Base-by-base conservation (phyloP, 1,140 invertebrate species). In the Apis cerana region DNA sequence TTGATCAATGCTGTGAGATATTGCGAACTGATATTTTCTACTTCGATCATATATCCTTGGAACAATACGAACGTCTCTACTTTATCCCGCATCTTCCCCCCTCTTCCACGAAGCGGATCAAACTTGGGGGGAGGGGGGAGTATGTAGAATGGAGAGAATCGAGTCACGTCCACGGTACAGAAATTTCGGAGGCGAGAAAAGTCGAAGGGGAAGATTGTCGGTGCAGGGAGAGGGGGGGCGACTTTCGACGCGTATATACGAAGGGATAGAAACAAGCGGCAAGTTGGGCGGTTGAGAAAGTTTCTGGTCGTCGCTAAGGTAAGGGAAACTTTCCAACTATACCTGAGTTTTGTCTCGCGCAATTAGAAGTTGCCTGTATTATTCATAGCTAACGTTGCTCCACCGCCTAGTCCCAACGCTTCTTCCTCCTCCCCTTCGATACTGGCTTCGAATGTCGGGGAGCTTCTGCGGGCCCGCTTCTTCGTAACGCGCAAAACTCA, bases 361-460 rank as follows among this genome's bases (percentile, higher is more conserved):
- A 94, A 94, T 94, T 93, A 94, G 88, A 93, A 94, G 88, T 92
- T 92, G 88, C 88, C 85, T 92, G 90, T 92, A 93, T 93, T 94
- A 94, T 94, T 93, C 93, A 94, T 94, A 93, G 90, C 89, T 91
- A 85, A 88, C 84, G 84, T 74, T 87, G 84, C 82, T 74, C 82
- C 69, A 64, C 82, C 69, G 61, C 67, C 84, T 75, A 72, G 10
- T 82, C 70, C n/a, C 61, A 43, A 43, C 33, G 33, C 74, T 50
- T 52, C 9, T 62, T 75, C 65, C 78, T 56, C 58, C 59, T 83
- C 68, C 27, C 79, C 54, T 76, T 48, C 70, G 33, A 43, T 43
- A 43, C 33, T 5, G 33, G 4, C 33, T 33, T 33, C 33, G 33
- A 43, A 43, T 43, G 33, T 43, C 33, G 33, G 33, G 4, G 33